Base-by-base conservation (phyloP, 2,888 invertebrate species). In the Lampropteryx suffumata region DNA sequence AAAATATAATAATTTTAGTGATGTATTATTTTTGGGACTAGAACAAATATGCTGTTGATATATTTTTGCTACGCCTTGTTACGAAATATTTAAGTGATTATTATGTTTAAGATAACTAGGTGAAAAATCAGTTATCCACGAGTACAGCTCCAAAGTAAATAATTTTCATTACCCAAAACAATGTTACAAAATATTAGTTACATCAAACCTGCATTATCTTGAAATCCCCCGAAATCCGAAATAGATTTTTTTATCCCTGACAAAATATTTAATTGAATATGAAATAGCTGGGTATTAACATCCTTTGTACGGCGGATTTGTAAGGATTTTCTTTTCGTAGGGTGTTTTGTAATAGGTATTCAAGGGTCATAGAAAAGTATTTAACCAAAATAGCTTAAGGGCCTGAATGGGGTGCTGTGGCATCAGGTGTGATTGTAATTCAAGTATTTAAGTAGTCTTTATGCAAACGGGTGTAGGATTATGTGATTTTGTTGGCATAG, bases 251-350 rank as follows among this genome's bases (percentile, higher is more conserved):
- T 83, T 72, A 75, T 82, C 83, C 84, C 77, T 75, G 68, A 82
- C 84, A 84, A 83, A 89, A 87, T 92, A 92, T 92, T 92, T 93
- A 93, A 93, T 93, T 93, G 93, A 93, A 93, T 93, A 93, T 92
- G 92, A 92, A 93, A 92, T 91, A 88, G 77, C 70, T 67, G 71
- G 84, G 90, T 75, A 85, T 90, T 90, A 89, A 71, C 82, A 73
- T 89, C 84, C 84, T 90, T 90, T 90, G 87, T 89, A 69, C 66
- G 62, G 61, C 65, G 86, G 87, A 82, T 87, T 87, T 84, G 72
- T 67, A 62, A 67, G 83, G 84, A 83, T 84, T 79, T 74, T 60
- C 64, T 52, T 64, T 67, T 59, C 59, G 70, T 69, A 53, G 82
- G 81, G 82, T 76, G 79, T 78, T 76, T 71, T 75, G 73, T 77